Evolutionary conservation across 2,797 vertebrate genomes (phyloP).

Genomic region (Tapirus indicus): DNA sequence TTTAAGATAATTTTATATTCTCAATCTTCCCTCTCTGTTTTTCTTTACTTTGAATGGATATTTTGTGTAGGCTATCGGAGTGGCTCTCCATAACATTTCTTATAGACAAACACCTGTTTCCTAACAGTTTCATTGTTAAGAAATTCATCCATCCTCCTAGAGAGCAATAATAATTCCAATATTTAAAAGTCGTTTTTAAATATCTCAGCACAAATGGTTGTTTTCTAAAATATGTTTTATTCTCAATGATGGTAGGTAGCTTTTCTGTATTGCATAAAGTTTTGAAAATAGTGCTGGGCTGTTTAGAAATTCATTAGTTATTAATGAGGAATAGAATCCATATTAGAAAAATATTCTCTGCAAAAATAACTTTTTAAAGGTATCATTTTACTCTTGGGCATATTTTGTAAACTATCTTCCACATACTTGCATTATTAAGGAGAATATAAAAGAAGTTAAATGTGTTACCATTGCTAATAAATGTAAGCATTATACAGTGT

Average conservation of each 20-base stretch:
- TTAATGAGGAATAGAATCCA: slow-evolving; percentile 11
- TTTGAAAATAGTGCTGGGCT: not conserved
- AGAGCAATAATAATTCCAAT: not conserved
- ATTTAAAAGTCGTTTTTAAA: slow-evolving; percentile 10
- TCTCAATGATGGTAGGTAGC: not conserved
- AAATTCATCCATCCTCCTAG: not conserved
- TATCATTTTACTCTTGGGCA: not conserved
- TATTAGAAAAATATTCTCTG: not conserved
- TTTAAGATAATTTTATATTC: not conserved
- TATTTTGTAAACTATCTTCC: not conserved
- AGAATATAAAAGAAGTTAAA: slow-evolving; percentile 16
- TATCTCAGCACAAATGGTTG: not conserved
- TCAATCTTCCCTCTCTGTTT: not conserved
- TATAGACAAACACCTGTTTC: not conserved
- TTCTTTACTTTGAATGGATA: not conserved
- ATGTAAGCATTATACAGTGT: slow-evolving; percentile 3
- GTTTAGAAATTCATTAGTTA: slow-evolving; percentile 54
- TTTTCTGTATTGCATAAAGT: slow-evolving; percentile 16
- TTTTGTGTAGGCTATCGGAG: not conserved
- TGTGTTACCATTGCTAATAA: not conserved
- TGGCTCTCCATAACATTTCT: not conserved
- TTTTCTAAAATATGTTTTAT: slow-evolving; percentile 44
- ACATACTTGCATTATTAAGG: not conserved
- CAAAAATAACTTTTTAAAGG: slow-evolving; percentile 50
- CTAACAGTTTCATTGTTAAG: not conserved